phyloP scores from a whole-genome alignment of 2,113 vertebrate species.

The Salvelinus fontinalis region DNA sequence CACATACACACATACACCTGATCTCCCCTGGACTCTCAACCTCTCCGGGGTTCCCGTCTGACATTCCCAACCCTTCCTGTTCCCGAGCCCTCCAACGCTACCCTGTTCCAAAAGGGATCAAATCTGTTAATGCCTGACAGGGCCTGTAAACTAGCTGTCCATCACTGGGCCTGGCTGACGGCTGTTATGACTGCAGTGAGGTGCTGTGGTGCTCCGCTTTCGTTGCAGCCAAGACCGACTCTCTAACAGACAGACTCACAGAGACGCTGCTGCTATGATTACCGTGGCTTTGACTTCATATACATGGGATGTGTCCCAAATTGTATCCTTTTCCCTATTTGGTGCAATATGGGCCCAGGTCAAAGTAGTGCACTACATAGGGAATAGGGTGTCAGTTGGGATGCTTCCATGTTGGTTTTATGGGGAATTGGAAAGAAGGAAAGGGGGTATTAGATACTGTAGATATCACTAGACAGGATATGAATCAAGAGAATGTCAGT shows the following conservation, averaged over 20 bases:
- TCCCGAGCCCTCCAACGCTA: conserved; percentile 4
- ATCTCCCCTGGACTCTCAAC: conserved; percentile 8
- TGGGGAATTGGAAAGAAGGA: conserved; percentile 7
- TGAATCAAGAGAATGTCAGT: conserved; percentile 1
- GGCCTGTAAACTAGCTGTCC: conserved; percentile 55
- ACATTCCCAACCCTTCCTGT: neutral
- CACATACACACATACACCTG: conserved; percentile 14
- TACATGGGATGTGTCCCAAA: neutral
- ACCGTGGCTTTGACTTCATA: conserved; percentile 38
- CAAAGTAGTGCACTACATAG: no score
- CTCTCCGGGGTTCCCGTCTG: neutral
- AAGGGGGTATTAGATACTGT: conserved; percentile 13
- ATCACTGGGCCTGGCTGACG: conserved; percentile 37
- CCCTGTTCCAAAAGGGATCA: conserved; percentile 58
- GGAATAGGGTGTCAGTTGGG: no score
- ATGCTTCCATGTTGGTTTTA: conserved; percentile 2
- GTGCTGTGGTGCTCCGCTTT: conserved; percentile 30
- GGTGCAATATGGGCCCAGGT: no score
- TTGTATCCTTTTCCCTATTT: no score
- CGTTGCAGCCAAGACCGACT: conserved; percentile 7
- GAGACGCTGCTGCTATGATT: conserved; percentile 22
- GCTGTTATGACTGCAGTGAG: conserved; percentile 47
- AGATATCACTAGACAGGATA: conserved; percentile 39
- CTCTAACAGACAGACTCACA: neutral
- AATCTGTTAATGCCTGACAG: conserved; percentile 70